Percentiles rank a stretch among this genome's conserved stretches.
phyloP scores from a whole-genome alignment of 2,888 invertebrate species.

The Melieria omissa region DNA sequence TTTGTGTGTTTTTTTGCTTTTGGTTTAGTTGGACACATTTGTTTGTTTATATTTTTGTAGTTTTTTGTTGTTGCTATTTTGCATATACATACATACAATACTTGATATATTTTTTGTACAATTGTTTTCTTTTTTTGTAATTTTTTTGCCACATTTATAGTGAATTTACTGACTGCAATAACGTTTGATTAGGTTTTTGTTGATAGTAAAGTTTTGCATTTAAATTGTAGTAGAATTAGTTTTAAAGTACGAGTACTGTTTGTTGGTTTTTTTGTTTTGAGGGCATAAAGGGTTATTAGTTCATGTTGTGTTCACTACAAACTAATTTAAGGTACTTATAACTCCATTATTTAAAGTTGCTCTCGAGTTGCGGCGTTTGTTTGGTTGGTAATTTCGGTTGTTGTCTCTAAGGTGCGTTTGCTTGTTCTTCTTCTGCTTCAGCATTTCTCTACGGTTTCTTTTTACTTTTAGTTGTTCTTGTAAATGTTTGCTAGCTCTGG shows the following conservation, averaged over 20 bases:
- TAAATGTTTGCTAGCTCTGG: too few species aligned
- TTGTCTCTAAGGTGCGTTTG: slow-evolving; percentile 34
- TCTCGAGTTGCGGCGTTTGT: slow-evolving; percentile 15
- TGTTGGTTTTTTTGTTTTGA: slow-evolving; percentile 13
- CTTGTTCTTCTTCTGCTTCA: slow-evolving; percentile 25
- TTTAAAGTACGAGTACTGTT: not conserved
- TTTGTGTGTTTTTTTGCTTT: not conserved
- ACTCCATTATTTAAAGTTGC: slow-evolving; percentile 61
- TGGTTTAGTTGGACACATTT: not conserved
- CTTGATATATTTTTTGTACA: slow-evolving; percentile 1
- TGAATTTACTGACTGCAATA: not conserved
- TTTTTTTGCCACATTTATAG: not conserved
- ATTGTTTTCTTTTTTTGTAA: slow-evolving; percentile 35
- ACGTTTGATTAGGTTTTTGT: too few species aligned
- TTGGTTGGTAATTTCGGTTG: slow-evolving; percentile 37
- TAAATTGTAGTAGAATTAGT: too few species aligned
- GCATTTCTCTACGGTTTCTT: slow-evolving; percentile 27
- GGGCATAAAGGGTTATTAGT: slow-evolving; percentile 9
- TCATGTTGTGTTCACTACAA: slow-evolving; percentile 50
- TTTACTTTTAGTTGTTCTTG: slow-evolving; percentile 9
- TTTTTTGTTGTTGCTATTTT: not conserved
- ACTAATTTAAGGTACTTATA: slow-evolving; percentile 67
- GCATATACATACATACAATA: not conserved
- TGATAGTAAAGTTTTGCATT: too few species aligned
- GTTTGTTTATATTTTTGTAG: not conserved